Base-by-base conservation (phyloP, 2,113 vertebrate species). In the Nettapus auritus region DNA sequence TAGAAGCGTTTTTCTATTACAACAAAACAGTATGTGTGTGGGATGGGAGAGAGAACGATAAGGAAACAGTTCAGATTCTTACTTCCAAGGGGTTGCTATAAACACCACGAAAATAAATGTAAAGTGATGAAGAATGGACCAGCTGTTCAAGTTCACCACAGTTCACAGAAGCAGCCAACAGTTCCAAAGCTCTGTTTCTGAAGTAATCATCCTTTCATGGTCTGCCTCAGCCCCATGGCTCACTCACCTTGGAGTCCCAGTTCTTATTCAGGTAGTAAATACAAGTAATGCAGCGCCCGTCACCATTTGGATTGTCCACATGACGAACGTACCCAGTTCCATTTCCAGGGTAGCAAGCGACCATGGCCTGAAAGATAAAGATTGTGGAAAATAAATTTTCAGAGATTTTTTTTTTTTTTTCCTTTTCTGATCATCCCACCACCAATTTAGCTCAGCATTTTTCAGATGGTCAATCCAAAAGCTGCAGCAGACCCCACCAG, bases 191-290 rank as follows among this genome's bases (percentile, higher is more conserved):
- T 63, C 31, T 85, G 57, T 19, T 92, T 94, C 75, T 13, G 4
- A 71, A 74, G 26, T 4, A 73, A 15, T 18, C 74, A 64, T 88
- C 64, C 44, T 48, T 89, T 85, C 36, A 25, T n/a, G 29, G 21
- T 89, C 16, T 81, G 64, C 20, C 38, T 90, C 42, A 68, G 8
- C 28, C 48, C 52, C 0, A 0, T 23, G 48, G 13, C n/a, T 88
- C 63, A 90, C 95, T 89, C 96, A 99, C 99, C 98, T 98, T 99
- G 82, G 98, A 98, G 69, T 99, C 98, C 99, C 99, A 99, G 73
- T 99, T 98, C 96, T 99, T 99, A 94, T 99, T 99, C 95, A 99
- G 97, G 90, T 99, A 99, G 96, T 99, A 99, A 97, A 99, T 99
- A 96, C 99, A 99, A 59, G 99, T 99, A 91, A 99, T 98, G 67